Evolutionary conservation across 2,797 vertebrate genomes (phyloP).

Genomic region (Neosilurus mollespiculum): DNA sequence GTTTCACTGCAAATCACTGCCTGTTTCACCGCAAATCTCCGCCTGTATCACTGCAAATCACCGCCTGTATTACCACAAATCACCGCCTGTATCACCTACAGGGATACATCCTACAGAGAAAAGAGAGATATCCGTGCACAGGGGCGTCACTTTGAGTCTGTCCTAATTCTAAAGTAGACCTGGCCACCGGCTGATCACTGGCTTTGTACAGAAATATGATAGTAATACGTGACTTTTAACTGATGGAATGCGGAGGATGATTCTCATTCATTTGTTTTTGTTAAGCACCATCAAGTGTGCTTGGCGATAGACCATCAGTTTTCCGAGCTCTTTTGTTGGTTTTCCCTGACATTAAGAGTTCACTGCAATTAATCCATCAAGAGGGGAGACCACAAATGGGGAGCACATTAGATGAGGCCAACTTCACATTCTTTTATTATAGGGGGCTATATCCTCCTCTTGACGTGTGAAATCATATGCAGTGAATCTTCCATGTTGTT

Average conservation of each 20-base stretch:
- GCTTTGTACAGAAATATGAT: constrained; percentile 33
- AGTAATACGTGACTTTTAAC: constrained; percentile 55
- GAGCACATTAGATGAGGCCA: constrained; percentile 55
- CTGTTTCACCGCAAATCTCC: too few species aligned
- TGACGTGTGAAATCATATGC: constrained; percentile 38
- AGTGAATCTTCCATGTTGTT: background rate
- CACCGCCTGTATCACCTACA: too few species aligned
- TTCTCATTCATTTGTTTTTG: constrained; percentile 43
- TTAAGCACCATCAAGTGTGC: constrained; percentile 42
- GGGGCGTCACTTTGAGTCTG: background rate
- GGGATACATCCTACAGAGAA: too few species aligned
- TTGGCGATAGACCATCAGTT: constrained; percentile 68
- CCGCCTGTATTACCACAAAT: too few species aligned
- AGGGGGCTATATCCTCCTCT: background rate
- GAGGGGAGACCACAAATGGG: constrained; percentile 49
- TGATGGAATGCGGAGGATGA: constrained; percentile 57
- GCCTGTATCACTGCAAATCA: too few species aligned
- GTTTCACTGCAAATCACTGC: too few species aligned
- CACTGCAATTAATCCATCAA: constrained; percentile 62
- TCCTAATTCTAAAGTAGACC: constrained; percentile 32
- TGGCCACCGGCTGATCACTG: constrained; percentile 42
- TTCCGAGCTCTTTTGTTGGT: constrained; percentile 45
- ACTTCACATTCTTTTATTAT: constrained; percentile 10
- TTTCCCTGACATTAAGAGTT: constrained; percentile 42
- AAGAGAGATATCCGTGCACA: too few species aligned